These are phyloP conservation scores for Drosophila picticornis DNA, from an alignment of 2,888 invertebrate species.

Conservation along the genomic window DNA sequence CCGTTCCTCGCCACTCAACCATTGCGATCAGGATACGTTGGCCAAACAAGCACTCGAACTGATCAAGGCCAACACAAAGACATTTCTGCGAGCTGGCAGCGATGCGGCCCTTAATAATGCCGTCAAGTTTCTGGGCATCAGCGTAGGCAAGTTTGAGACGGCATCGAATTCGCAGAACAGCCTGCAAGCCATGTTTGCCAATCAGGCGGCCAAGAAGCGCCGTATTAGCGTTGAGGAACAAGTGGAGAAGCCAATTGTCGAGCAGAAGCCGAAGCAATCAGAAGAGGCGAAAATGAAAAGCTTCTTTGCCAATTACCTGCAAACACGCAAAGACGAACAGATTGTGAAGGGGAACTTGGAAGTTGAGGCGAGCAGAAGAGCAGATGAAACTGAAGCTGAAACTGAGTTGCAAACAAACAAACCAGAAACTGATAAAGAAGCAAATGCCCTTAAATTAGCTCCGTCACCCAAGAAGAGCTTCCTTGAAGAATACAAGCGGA, in stretches of 20 bases:
- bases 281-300: conserved; percentile 62
- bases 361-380: neutral
- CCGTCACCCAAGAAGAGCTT: conserved; percentile 32
- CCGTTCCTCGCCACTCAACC: conserved; percentile 87
- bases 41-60: conserved; percentile 89
- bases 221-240: conserved; percentile 59
- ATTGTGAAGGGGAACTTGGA: neutral
- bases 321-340: conserved; percentile 25
- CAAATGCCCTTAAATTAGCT: neutral
- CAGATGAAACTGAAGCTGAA: neutral
- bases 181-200: conserved; percentile 87
- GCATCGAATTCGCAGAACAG: conserved; percentile 86
- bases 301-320: conserved; percentile 71
- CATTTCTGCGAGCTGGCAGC: conserved; percentile 80
- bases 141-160: conserved; percentile 92
- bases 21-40: conserved; percentile 89
- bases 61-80: conserved; percentile 87
- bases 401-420: neutral
- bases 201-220: conserved; percentile 79
- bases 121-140: conserved; percentile 91
- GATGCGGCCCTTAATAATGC: conserved; percentile 85
- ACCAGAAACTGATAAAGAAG: neutral
- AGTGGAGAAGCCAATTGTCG: conserved; percentile 16
- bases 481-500: conserved; percentile 54
- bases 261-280: conserved; percentile 47